Percentiles rank a stretch among this genome's conserved stretches.
Conservation (phyloP, 2,797 vertebrate species). For the Neoniphon sammara region DNA sequence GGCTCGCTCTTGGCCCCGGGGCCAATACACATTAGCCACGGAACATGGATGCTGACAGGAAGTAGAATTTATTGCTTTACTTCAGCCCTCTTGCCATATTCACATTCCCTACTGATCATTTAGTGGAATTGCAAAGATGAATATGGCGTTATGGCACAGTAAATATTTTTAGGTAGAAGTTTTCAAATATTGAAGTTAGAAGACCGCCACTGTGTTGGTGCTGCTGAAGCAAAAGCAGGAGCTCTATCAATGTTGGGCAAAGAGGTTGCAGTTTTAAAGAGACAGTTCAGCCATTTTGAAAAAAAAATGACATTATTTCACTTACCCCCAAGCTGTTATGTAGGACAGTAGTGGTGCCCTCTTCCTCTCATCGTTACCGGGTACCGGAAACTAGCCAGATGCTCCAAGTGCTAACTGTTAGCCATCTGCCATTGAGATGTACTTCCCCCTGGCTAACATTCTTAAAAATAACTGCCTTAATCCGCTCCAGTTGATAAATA, state of each 20-base stretch:
- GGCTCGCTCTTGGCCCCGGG: constrained; percentile 43
- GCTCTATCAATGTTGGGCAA: background rate
- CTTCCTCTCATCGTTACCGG: too few relatives aligned
- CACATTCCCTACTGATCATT: constrained; percentile 56
- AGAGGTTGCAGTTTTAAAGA: background rate
- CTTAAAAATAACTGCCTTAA: too few relatives aligned
- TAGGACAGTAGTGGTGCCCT: too few relatives aligned
- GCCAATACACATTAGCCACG: constrained; percentile 57
- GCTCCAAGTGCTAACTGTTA: too few relatives aligned
- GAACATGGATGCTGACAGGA: constrained; percentile 65
- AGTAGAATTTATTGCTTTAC: constrained; percentile 62
- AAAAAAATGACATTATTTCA: too few relatives aligned
- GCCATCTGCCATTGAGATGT: too few relatives aligned
- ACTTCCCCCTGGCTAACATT: too few relatives aligned
- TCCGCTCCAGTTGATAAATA: too few relatives aligned
- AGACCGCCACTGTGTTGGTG: background rate
- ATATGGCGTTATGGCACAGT: constrained; percentile 53
- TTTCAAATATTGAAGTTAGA: constrained; percentile 37
- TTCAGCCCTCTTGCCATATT: constrained; percentile 45
- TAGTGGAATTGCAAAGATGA: constrained; percentile 54
- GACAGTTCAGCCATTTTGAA: too few relatives aligned
- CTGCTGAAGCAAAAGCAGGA: constrained; percentile 23
- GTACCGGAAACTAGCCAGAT: too few relatives aligned
- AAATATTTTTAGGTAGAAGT: constrained; percentile 51
- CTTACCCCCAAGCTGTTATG: too few relatives aligned